Evolutionary conservation across 2,797 vertebrate species (phyloP), one percentile per base, ranked within the genome.

Genomic region (Sebastes taczanowskii): DNA sequence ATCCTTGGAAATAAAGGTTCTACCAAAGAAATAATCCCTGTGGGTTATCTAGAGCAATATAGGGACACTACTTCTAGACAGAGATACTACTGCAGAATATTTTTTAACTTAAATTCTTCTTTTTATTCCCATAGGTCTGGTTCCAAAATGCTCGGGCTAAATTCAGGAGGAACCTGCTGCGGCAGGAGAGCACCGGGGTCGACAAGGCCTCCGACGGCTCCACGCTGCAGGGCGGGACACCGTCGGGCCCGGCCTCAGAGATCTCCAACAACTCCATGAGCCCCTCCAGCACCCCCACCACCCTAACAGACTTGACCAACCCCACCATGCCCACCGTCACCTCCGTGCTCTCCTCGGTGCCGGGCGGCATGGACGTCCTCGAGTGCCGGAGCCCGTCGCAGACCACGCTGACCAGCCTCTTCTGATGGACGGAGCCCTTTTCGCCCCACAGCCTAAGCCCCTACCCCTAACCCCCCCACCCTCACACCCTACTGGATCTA

Each of bases 141-240:
- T 99, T 99, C 94, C 99, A 99, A 94, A 99, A 99, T 2, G 99
- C 99, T 74, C 95, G 99, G 84, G 99, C 98, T 93, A 99, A 99
- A 94, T 99, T 99, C 95, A 95, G 98, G 94, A 96, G 99, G 95
- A 99, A 99, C 95, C 97, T 99, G 84, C 94, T 99, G 87, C 97
- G 99, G 27, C 99, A 99, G 94, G 99, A 99, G 94, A 99, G 97
- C 95, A 97, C 96, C 0, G 97, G 98, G 2, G 97, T 97, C 93
- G 99, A 99, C 96, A 99, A 99, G 94, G 93, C 96, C 0, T 97
- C 97, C 0, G 99, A 99, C 42, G 96, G 96, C n/a, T 96, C 98
- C 3, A 95, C 96, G 34, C 95, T 99, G 88, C 97, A 97, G 90
- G 97, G 97, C 0, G 98, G 98, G 74, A 98, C 98, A 1, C 98